Evolutionary conservation across 2,888 invertebrate genomes (phyloP).

Genomic region (Agrypnus murinus): DNA sequence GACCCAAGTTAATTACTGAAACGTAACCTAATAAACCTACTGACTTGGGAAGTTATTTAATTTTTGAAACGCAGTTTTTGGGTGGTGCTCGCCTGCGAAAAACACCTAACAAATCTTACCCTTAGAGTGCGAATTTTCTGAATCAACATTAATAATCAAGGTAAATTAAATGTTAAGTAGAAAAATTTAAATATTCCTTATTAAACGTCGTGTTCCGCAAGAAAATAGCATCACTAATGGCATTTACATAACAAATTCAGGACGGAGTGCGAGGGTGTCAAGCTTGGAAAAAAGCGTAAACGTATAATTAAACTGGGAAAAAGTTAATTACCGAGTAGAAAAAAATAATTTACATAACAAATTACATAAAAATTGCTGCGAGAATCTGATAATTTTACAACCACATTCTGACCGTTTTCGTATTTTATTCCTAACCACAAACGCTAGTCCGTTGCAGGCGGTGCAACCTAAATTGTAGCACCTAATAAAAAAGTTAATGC

Average conservation of each 20-base stretch:
- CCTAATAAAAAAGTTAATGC: constrained; percentile 20
- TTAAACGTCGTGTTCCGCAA: constrained; percentile 22
- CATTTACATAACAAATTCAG: constrained; percentile 41
- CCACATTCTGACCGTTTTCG: constrained; percentile 22
- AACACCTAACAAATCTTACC: constrained; percentile 7
- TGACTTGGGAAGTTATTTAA: constrained; percentile 5
- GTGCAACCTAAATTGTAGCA: constrained; percentile 9
- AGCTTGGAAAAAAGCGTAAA: constrained; percentile 37
- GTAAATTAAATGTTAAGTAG: constrained; percentile 30
- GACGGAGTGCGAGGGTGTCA: constrained; percentile 34
- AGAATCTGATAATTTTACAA: constrained; percentile 46
- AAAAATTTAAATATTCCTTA: constrained; percentile 28
- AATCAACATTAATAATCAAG: constrained; percentile 20
- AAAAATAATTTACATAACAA: constrained; percentile 53
- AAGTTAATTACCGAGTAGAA: constrained; percentile 49
- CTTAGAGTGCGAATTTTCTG: background rate
- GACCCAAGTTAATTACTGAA: constrained; percentile 28
- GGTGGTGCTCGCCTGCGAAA: constrained; percentile 13
- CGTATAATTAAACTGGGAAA: constrained; percentile 47
- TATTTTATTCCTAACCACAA: constrained; percentile 26
- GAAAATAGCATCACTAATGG: constrained; percentile 31
- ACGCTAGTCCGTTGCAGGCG: constrained; percentile 24
- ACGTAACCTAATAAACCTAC: background rate
- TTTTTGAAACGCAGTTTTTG: constrained; percentile 5
- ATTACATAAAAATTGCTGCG: constrained; percentile 51